Evolutionary conservation across 2,888 invertebrate species (phyloP).

Genomic region (Charanyca ferruginea): DNA sequence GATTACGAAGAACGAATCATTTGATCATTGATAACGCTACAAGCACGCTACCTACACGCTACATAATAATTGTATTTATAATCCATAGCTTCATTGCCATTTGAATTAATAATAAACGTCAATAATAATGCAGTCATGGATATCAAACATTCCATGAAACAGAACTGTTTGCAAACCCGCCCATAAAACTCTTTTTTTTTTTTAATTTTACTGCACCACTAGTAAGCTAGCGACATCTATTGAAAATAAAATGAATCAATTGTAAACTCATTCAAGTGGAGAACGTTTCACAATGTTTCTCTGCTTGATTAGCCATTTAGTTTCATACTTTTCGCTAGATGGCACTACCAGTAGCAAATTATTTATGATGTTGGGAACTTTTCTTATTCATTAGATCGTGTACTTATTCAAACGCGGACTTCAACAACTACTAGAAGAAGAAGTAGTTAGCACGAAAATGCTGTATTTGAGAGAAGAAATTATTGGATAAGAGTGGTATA

Average conservation of each 20-base stretch:
- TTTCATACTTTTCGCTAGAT: conserved; percentile 40
- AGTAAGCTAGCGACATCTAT: conserved; percentile 49
- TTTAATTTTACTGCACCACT: conserved; percentile 7
- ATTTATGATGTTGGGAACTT: background rate
- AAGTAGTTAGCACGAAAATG: too few relatives aligned
- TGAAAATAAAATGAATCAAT: conserved; percentile 14
- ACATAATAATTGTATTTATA: too few relatives aligned
- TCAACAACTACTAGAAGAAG: too few relatives aligned
- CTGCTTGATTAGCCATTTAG: conserved; percentile 33
- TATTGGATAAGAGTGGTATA: too few relatives aligned
- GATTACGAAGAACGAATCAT: conserved; percentile 19
- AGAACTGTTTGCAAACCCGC: conserved; percentile 1
- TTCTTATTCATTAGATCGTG: background rate
- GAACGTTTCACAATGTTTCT: background rate
- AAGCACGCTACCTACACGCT: too few relatives aligned
- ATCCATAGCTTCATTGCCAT: conserved; percentile 13
- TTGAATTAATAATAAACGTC: background rate
- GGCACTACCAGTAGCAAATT: conserved; percentile 25
- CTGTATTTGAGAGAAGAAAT: too few relatives aligned
- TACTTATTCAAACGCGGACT: too few relatives aligned
- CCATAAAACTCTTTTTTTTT: conserved; percentile 15
- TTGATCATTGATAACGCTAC: conserved; percentile 22
- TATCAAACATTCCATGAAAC: background rate
- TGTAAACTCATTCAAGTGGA: conserved; percentile 23
- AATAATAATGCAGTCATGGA: conserved; percentile 5